These are phyloP conservation scores for Delphinus delphis DNA, from an alignment of 2,113 vertebrate species.

Conservation along the genomic window DNA sequence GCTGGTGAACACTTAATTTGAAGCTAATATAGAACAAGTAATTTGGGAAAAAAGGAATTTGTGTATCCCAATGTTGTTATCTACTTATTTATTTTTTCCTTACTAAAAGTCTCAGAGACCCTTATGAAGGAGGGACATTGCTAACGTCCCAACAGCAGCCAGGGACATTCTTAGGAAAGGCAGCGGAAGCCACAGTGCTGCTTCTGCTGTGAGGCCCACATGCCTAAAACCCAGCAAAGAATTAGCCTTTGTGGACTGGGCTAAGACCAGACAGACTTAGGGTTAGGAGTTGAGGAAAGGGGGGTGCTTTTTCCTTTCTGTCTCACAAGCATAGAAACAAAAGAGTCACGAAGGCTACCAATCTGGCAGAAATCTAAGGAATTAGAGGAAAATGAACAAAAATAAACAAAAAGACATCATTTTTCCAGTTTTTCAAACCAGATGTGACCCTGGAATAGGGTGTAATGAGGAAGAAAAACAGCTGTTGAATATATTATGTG, in stretches of 20 bases:
- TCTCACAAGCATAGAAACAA: neutral
- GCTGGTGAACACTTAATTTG: neutral
- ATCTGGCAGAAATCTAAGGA: slow-evolving; percentile 17
- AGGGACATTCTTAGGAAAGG: neutral
- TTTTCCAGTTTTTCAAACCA: slow-evolving; percentile 1
- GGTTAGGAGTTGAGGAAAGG: neutral
- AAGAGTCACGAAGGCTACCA: neutral
- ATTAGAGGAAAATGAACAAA: neutral
- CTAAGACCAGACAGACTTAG: neutral
- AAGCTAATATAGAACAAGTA: neutral
- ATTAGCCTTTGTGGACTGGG: neutral
- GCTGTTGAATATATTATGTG: neutral
- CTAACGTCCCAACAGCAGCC: neutral
- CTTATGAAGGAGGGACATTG: neutral
- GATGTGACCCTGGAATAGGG: neutral
- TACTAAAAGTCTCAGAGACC: neutral
- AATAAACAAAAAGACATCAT: neutral
- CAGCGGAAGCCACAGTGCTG: neutral
- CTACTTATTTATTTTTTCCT: neutral
- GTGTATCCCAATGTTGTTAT: neutral
- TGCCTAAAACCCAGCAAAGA: neutral
- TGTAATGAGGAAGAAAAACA: neutral
- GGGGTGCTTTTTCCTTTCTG: neutral
- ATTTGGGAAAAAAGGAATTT: neutral
- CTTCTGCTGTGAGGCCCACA: neutral